A percentile compares a stretch with the other conserved stretches of the same genome.
phyloP scores from a whole-genome alignment of 2,888 invertebrate species.

The Eristalis pertinax region DNA sequence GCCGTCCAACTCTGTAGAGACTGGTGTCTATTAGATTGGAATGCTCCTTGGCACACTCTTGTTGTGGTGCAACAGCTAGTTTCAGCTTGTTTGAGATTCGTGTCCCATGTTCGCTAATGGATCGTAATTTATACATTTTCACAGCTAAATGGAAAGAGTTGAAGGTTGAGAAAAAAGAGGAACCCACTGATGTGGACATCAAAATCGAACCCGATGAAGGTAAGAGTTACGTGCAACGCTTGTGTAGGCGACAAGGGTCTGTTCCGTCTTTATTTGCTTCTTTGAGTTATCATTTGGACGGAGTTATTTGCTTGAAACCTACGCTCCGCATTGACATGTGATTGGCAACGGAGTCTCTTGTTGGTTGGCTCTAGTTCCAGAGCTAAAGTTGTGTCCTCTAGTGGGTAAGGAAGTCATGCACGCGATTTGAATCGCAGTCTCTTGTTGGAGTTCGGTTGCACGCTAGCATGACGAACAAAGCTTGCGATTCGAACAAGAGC shows the following conservation, averaged over 20 bases:
- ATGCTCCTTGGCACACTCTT: neutral
- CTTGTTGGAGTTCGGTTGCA: too few relatives aligned
- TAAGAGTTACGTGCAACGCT: slow-evolving; percentile 30
- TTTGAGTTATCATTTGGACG: neutral
- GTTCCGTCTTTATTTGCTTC: slow-evolving; percentile 32
- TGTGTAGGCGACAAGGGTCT: neutral
- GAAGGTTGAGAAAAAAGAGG: slow-evolving; percentile 54
- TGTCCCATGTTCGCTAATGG: slow-evolving; percentile 29
- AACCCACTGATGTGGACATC: slow-evolving; percentile 20
- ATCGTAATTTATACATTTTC: slow-evolving; percentile 39
- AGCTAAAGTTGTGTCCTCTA: too few relatives aligned
- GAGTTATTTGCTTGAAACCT: too few relatives aligned
- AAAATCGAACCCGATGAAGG: slow-evolving; percentile 42
- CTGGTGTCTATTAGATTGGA: slow-evolving; percentile 57
- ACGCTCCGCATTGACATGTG: too few relatives aligned
- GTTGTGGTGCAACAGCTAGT: slow-evolving; percentile 53
- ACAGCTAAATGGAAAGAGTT: slow-evolving; percentile 68
- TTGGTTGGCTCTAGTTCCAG: too few relatives aligned
- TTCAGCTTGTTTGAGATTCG: neutral
- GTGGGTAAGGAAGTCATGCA: too few relatives aligned
- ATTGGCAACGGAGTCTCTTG: too few relatives aligned
- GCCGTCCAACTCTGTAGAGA: slow-evolving; percentile 58
- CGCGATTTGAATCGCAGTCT: too few relatives aligned
- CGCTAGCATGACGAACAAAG: too few relatives aligned
- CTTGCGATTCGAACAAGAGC: too few relatives aligned